phyloP scores from a whole-genome alignment of 2,113 vertebrate species.

The Scatophagus argus region DNA sequence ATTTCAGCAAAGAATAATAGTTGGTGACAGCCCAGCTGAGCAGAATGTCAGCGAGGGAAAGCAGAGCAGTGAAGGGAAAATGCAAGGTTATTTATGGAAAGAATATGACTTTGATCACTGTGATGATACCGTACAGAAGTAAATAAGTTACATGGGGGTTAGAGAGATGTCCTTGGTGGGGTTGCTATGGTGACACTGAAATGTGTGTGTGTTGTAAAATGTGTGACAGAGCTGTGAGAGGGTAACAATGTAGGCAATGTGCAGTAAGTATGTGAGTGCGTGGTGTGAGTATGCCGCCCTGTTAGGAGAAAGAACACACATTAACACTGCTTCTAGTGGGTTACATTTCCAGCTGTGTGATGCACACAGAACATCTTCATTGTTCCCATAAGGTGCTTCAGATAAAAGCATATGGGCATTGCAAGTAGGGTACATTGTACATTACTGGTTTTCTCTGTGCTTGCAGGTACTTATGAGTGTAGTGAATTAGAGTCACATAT shows the following conservation, averaged over 20 bases:
- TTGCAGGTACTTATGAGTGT: background rate
- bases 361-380: background rate
- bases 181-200: constrained; percentile 69
- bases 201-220: constrained; percentile 32
- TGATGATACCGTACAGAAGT: constrained; percentile 58
- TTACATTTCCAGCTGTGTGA: constrained; percentile 38
- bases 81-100: constrained; percentile 52
- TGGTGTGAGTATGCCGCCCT: background rate
- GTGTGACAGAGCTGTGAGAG: constrained; percentile 28
- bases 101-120: constrained; percentile 66
- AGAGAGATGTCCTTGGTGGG: constrained; percentile 63
- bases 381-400: constrained; percentile 24
- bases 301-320: background rate
- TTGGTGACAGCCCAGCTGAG: constrained; percentile 22
- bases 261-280: constrained; percentile 1
- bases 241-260: constrained; percentile 28
- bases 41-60: constrained; percentile 37
- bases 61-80: constrained; percentile 18
- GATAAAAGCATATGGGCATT: constrained; percentile 20
- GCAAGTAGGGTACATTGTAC: constrained; percentile 21
- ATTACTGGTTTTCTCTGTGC: background rate
- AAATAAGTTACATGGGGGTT: constrained; percentile 66
- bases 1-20: constrained; percentile 48
- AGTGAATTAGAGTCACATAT: background rate
- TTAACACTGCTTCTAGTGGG: background rate